phyloP scores from a whole-genome alignment of 2,113 vertebrate species.

The Eulemur macaco region DNA sequence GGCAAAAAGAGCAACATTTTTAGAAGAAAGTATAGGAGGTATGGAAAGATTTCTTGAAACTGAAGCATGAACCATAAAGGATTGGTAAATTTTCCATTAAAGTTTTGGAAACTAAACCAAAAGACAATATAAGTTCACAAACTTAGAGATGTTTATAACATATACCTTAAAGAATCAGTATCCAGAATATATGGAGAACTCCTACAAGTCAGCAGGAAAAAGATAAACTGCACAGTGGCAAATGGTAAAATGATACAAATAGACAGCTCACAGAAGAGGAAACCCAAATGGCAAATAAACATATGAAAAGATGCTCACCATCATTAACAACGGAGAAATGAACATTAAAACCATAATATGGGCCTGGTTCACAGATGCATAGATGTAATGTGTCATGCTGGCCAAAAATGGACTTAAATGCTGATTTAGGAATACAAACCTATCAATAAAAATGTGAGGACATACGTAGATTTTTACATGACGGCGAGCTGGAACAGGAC shows the following conservation, averaged over 20 bases:
- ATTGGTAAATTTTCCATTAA: not conserved
- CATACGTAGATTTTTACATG: not conserved
- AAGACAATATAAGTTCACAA: not conserved
- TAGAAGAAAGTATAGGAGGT: not conserved
- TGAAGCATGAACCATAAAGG: not conserved
- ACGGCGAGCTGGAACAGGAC: too few species aligned
- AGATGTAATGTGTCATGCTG: not conserved
- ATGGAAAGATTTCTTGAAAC: not conserved
- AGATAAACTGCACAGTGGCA: not conserved
- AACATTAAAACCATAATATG: not conserved
- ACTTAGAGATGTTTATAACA: not conserved
- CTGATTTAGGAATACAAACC: not conserved
- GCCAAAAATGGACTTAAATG: not conserved
- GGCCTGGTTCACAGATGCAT: not conserved
- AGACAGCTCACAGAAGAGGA: not conserved
- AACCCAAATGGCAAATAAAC: not conserved
- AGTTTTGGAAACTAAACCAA: not conserved
- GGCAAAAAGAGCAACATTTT: not conserved
- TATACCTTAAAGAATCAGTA: not conserved
- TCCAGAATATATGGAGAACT: not conserved
- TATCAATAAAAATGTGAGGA: not conserved
- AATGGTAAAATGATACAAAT: not conserved
- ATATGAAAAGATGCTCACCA: not conserved
- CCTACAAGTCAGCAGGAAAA: not conserved
- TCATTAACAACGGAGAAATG: not conserved